Base-by-base conservation (phyloP, 2,113 vertebrate genomes). In the Enhydra lutris region DNA sequence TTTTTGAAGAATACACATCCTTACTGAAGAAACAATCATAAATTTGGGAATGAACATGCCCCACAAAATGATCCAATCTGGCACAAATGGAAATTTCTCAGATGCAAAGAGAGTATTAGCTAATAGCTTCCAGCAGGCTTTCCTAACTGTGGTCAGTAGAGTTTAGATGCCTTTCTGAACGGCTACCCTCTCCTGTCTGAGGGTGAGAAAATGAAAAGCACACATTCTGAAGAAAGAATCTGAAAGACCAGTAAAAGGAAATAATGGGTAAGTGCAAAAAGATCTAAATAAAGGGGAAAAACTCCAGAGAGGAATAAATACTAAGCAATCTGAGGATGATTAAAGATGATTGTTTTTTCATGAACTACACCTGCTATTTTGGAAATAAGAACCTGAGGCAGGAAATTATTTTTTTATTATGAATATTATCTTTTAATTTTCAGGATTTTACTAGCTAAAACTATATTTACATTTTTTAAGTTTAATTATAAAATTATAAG, bases 381-480 rank as follows among this genome's bases (percentile, higher is more conserved):
- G 20, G 26, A 90, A 85, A 73, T 13, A 89, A 57, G 52, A 89
- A 69, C 10, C 29, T 52, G 23, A 81, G n/a, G 2, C 21, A 95
- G 59, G 34, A 89, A 86, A 67, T 61, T 69, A 59, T 31, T 76
- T 18, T 29, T 71, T 81, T 65, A 50, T 69, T 71, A 69, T 13
- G 24, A 61, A 52, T 94, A 36, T 42, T 84, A 34, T 69, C 57
- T 42, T 71, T 97, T 78, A 67, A 50, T 55, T 84, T 69, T 96
- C 6, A 76, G 42, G 50, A 80, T 94, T 74, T 93, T 85, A 78
- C 12, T 59, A 73, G 71, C 20, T 87, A 83, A 91, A 24, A 78
- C 47, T 71, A 3, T 74, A 79, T 80, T 95, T 92, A 78, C 81
- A 81, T 23, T 89, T 95, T 95, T n/a, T 73, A 91, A 31, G 39